Evolutionary conservation across 2,113 vertebrate species (phyloP).

Genomic region (Pangasianodon gigas): DNA sequence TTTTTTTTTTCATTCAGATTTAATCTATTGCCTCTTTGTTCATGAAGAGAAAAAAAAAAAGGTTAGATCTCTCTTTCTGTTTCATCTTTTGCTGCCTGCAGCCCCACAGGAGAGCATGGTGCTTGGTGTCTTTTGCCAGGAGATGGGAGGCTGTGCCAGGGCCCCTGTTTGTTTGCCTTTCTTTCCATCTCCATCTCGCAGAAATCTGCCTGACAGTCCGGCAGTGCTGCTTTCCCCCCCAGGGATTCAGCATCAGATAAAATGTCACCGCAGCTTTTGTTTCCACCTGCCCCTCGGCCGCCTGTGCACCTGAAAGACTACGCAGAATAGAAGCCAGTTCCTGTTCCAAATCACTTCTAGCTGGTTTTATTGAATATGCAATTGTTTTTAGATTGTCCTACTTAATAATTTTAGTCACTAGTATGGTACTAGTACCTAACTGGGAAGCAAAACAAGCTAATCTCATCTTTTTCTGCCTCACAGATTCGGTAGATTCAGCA

Average conservation of each 20-base stretch:
- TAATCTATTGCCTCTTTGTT: slow-evolving; percentile 68
- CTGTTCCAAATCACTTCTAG: neutral
- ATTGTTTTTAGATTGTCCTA: neutral
- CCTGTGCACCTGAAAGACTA: slow-evolving; percentile 63
- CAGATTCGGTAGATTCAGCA: neutral
- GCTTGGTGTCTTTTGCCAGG: slow-evolving; percentile 61
- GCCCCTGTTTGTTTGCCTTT: slow-evolving; percentile 71
- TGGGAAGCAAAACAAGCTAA: slow-evolving; percentile 1
- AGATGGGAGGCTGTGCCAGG: slow-evolving; percentile 67
- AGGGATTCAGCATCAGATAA: slow-evolving; percentile 72
- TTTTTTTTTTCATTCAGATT: slow-evolving; percentile 56
- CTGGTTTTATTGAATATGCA: neutral
- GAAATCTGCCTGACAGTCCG: slow-evolving; percentile 75
- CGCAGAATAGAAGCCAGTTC: slow-evolving; percentile 38
- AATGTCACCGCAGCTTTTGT: slow-evolving; percentile 74
- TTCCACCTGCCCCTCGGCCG: slow-evolving; percentile 64
- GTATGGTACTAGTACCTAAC: neutral
- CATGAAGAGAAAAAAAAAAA: slow-evolving; percentile 57
- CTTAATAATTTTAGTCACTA: neutral
- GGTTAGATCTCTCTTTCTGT: slow-evolving; percentile 71
- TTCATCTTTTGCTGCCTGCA: slow-evolving; percentile 70
- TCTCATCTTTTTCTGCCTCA: neutral
- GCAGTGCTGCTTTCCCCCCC: slow-evolving; percentile 66
- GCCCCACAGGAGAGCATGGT: slow-evolving; percentile 63
- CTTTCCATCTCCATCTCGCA: slow-evolving; percentile 61